Evolutionary conservation across 92 coral and sea anemone genomes (phyloP).

Genomic region (Heliopora coerulea): DNA sequence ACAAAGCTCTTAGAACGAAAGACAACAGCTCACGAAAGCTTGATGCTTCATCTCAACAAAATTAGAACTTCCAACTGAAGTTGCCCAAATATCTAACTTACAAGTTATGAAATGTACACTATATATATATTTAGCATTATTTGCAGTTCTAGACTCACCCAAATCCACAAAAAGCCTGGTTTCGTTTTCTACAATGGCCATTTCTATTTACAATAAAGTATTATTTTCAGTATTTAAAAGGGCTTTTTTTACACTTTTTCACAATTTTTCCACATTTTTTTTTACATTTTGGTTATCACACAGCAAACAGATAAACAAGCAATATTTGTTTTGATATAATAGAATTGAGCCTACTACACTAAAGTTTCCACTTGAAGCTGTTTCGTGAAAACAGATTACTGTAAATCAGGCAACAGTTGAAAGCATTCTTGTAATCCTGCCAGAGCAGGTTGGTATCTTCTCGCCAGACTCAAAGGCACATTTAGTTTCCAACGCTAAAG

Average conservation of each 20-base stretch:
- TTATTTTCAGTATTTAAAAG: conserved; percentile 4
- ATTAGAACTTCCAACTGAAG: too few species aligned
- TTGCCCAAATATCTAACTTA: background rate
- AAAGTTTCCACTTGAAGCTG: too few species aligned
- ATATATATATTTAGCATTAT: conserved; percentile 7
- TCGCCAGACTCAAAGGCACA: conserved; percentile 32
- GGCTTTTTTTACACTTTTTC: conserved; percentile 19
- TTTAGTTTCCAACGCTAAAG: conserved; percentile 39
- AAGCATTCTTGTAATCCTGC: conserved; percentile 27
- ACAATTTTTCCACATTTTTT: conserved; percentile 32
- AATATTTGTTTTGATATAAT: too few species aligned
- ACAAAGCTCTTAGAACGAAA: background rate
- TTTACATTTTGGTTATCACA: conserved; percentile 17
- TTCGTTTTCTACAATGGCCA: background rate
- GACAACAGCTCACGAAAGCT: background rate
- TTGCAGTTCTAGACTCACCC: conserved; percentile 1
- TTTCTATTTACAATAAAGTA: conserved; percentile 35
- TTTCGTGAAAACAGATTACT: background rate
- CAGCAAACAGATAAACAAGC: conserved; percentile 1
- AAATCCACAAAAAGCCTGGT: background rate
- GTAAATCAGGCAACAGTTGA: conserved; percentile 6
- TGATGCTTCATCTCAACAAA: background rate
- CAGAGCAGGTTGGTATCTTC: conserved; percentile 15
- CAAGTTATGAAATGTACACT: conserved; percentile 31
- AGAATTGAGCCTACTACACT: too few species aligned